Percentiles rank a stretch among this genome's conserved stretches.
Conservation (phyloP, 2,888 invertebrate genomes). For the Drosophila ochracea region DNA sequence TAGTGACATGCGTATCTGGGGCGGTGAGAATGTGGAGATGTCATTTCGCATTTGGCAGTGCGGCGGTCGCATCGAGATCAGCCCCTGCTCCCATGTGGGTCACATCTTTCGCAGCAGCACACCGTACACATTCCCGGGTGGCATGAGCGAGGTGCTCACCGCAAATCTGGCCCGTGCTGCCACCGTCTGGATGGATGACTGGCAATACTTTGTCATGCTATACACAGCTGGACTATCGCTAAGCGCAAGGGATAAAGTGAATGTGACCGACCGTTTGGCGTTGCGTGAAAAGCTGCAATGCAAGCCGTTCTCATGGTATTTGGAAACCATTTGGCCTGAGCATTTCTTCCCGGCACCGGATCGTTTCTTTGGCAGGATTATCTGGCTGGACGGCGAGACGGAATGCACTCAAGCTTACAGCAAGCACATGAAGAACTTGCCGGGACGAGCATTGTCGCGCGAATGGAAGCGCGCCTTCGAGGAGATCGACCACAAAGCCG, state of each 20-base stretch:
- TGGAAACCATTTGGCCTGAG: constrained; percentile 97
- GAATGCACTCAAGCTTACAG: constrained; percentile 78
- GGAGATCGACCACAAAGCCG: constrained; percentile 73
- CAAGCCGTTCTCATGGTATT: constrained; percentile 96
- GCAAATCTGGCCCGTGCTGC: constrained; percentile 97
- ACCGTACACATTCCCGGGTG: constrained; percentile 98
- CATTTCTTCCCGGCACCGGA: constrained; percentile 96
- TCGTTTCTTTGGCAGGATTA: constrained; percentile 95
- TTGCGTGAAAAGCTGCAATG: constrained; percentile 91
- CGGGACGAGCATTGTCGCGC: constrained; percentile 74
- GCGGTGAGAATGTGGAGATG: constrained; percentile 98
- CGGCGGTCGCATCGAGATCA: constrained; percentile 95
- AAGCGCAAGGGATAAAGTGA: constrained; percentile 71
- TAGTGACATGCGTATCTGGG: constrained; percentile 96
- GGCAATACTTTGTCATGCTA: constrained; percentile 96
- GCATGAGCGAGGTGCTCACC: constrained; percentile 91
- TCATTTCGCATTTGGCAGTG: constrained; percentile 99
- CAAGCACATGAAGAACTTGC: constrained; percentile 77
- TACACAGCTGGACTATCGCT: constrained; percentile 89
- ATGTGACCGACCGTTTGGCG: constrained; percentile 88
- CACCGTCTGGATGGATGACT: constrained; percentile 99
- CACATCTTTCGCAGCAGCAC: constrained; percentile 96
- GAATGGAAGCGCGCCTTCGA: constrained; percentile 79
- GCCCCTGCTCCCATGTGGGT: constrained; percentile 96
- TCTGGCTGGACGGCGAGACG: constrained; percentile 82